Evolutionary conservation across 2,888 invertebrate species (phyloP).

Genomic region (Orthonychiurus folsomi): DNA sequence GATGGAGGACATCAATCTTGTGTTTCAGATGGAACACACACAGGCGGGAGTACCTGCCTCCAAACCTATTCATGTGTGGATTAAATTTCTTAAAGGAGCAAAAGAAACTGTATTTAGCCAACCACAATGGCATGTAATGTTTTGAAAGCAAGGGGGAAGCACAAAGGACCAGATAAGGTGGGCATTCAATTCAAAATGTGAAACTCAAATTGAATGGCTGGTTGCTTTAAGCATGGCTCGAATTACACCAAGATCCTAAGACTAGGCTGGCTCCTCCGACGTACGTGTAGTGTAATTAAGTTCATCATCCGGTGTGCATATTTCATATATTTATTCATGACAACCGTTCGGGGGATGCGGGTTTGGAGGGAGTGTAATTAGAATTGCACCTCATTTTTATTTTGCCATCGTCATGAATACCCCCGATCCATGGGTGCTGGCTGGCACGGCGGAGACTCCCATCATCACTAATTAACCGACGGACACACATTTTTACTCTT

Average conservation of each 20-base stretch:
- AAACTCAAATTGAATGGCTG: neutral
- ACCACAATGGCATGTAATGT: neutral
- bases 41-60: neutral
- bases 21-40: neutral
- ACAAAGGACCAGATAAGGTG: neutral
- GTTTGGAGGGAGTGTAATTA: neutral
- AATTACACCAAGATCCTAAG: too few relatives aligned
- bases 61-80: neutral
- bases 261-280: too few relatives aligned
- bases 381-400: neutral
- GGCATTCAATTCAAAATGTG: neutral
- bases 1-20: neutral
- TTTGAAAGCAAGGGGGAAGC: too few relatives aligned
- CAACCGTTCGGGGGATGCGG: too few relatives aligned
- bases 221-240: too few relatives aligned
- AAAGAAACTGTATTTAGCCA: neutral
- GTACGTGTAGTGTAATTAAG: neutral
- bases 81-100: neutral
- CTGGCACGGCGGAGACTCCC: neutral
- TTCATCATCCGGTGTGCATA: neutral
- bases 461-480: neutral
- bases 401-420: slow-evolving; percentile 1
- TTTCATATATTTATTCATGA: slow-evolving; percentile 1
- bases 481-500: neutral
- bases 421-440: neutral